Evolutionary conservation across 2,113 vertebrate species (phyloP).

Genomic region (Mesoclemmys tuberculata): DNA sequence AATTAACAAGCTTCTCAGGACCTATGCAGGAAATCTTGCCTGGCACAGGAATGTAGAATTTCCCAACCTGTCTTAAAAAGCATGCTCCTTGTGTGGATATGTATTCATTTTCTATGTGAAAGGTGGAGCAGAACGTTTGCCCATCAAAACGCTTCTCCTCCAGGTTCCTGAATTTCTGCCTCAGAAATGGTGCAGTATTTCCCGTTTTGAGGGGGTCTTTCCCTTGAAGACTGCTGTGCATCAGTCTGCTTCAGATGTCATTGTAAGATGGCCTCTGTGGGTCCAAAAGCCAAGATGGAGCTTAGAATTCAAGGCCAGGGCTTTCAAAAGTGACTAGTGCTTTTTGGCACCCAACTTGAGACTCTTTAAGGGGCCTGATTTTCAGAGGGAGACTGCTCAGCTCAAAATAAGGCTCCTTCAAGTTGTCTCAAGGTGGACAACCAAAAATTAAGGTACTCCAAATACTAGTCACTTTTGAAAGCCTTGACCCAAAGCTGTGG

Average conservation of each 20-base stretch:
- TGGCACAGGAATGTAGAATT: conserved; percentile 34
- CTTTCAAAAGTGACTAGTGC: background rate
- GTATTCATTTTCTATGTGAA: background rate
- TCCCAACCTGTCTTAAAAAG: conserved; percentile 34
- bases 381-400: background rate
- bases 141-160: background rate
- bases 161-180: background rate
- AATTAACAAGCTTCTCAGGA: conserved; percentile 40
- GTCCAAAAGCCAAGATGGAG: background rate
- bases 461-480: background rate
- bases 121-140: background rate
- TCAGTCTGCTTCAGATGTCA: background rate
- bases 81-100: background rate
- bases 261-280: background rate
- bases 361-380: background rate
- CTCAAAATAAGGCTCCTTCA: background rate
- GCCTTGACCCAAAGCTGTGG: background rate
- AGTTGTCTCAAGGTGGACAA: background rate
- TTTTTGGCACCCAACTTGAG: background rate
- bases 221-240: background rate
- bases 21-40: conserved; percentile 42
- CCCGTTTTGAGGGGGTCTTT: background rate
- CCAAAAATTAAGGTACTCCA: background rate
- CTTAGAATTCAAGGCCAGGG: background rate
- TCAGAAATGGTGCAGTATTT: background rate